phyloP scores from a whole-genome alignment of 2,888 invertebrate genomes.

The Drosophila melanosoma region DNA sequence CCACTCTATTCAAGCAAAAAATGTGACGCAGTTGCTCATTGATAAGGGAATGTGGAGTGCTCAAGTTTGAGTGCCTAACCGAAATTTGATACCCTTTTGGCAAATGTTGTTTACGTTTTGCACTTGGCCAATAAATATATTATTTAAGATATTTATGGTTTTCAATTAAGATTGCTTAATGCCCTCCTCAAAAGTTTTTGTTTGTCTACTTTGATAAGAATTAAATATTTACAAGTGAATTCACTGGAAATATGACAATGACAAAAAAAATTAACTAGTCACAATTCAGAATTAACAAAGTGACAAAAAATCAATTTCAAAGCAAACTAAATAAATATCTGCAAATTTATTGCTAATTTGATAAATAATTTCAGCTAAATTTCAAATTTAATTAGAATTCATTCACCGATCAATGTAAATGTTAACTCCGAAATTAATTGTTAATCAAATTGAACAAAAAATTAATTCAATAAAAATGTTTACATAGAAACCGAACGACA shows the following conservation, averaged over 20 bases:
- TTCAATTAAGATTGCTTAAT: slow-evolving; percentile 5
- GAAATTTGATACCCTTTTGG: slow-evolving; percentile 14
- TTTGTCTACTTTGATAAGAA: neutral
- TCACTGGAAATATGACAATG: neutral
- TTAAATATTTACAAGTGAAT: neutral
- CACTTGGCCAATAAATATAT: slow-evolving; percentile 2
- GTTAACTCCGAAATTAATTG: neutral
- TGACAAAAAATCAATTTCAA: neutral
- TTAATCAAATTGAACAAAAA: neutral
- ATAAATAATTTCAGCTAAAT: neutral
- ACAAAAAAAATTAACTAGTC: neutral
- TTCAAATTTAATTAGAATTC: neutral
- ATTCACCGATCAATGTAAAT: neutral
- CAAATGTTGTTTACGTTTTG: neutral
- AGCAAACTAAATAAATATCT: neutral
- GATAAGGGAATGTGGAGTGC: neutral
- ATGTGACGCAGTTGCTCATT: slow-evolving; percentile 59
- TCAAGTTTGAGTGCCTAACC: neutral
- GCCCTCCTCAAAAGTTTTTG: neutral
- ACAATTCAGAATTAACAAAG: neutral
- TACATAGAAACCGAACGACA: neutral
- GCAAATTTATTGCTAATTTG: neutral
- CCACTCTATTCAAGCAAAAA: slow-evolving; percentile 11
- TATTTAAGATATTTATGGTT: neutral
- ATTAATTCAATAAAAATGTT: neutral